Evolutionary conservation across 2,113 vertebrate species (phyloP).

Genomic region (Protomyctophum bolini): DNA sequence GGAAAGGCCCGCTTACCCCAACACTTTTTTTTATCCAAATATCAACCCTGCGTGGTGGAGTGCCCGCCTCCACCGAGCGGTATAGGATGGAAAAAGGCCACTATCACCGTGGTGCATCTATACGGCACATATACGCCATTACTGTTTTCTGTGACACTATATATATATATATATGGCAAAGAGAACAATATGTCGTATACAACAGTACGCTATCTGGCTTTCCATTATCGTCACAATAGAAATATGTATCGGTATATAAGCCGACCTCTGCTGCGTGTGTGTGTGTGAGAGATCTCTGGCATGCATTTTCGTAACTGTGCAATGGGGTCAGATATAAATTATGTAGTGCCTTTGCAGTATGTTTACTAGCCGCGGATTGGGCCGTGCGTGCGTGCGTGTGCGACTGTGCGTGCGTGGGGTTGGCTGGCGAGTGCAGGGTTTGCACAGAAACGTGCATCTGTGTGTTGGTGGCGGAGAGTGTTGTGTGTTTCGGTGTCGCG

Average conservation of each 20-base stretch:
- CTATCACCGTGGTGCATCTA: too few relatives aligned
- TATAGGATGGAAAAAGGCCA: too few relatives aligned
- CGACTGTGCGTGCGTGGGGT: slow-evolving; percentile 6
- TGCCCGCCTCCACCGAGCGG: too few relatives aligned
- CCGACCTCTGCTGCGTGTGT: slow-evolving; percentile 24
- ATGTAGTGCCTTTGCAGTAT: slow-evolving; percentile 64
- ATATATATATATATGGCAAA: too few relatives aligned
- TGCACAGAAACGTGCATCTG: not conserved
- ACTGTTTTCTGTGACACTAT: too few relatives aligned
- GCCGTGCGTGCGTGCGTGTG: slow-evolving; percentile 10
- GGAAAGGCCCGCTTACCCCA: too few relatives aligned
- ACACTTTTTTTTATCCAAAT: too few relatives aligned
- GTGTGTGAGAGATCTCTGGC: slow-evolving; percentile 43
- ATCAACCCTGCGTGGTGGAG: too few relatives aligned
- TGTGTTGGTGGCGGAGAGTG: not conserved
- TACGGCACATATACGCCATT: too few relatives aligned
- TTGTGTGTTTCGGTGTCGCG: too few relatives aligned
- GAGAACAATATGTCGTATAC: not conserved
- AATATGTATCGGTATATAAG: slow-evolving; percentile 12
- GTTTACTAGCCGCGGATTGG: slow-evolving; percentile 63
- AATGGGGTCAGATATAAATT: slow-evolving; percentile 73
- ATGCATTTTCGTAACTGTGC: slow-evolving; percentile 66
- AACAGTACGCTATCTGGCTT: not conserved
- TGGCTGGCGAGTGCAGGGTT: not conserved
- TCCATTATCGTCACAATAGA: not conserved